Base-by-base conservation (phyloP, 2,888 invertebrate genomes). In the Empis stercorea region DNA sequence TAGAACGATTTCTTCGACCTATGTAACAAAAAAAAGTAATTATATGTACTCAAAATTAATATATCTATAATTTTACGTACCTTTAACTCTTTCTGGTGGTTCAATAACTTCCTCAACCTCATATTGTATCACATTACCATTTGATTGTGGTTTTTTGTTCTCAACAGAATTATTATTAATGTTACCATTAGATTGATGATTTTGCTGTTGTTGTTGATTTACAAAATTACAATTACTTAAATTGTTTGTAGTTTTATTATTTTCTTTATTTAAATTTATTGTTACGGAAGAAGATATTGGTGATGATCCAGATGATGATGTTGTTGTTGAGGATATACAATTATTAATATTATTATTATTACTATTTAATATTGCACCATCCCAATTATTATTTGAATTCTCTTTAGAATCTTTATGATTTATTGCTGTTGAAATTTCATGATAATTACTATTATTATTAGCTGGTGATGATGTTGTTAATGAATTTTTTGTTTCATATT, bases 1-100 rank as follows among this genome's bases (percentile, higher is more conserved):
- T 68, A 23, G 61, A 61, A 45, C 68, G 68, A 62, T 68, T 68
- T 17, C 67, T 65, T 44, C 68, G 66, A 51, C 68, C 68, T 67
- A 14, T 0, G n/a, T n/a, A n/a, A n/a, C n/a, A n/a, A n/a, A n/a
- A n/a, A n/a, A n/a, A n/a, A n/a, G n/a, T n/a, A n/a, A n/a, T n/a
- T n/a, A n/a, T n/a, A n/a, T n/a, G n/a, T n/a, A n/a, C n/a, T n/a
- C n/a, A n/a, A n/a, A n/a, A n/a, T n/a, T n/a, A n/a, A n/a, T n/a
- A n/a, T n/a, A n/a, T n/a, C n/a, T n/a, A n/a, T n/a, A n/a, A n/a
- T n/a, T n/a, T n/a, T n/a, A 47, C 44, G 50, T 34, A 65, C 66
- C 64, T 59, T 67, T 67, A 38, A 54, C 56, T 55, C 63, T 62
- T 49, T 66, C 68, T 36, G 60, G 56, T 46, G 63, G 57, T 51